phyloP scores from a whole-genome alignment of 2,888 invertebrate genomes.

The Molorchus minor region DNA sequence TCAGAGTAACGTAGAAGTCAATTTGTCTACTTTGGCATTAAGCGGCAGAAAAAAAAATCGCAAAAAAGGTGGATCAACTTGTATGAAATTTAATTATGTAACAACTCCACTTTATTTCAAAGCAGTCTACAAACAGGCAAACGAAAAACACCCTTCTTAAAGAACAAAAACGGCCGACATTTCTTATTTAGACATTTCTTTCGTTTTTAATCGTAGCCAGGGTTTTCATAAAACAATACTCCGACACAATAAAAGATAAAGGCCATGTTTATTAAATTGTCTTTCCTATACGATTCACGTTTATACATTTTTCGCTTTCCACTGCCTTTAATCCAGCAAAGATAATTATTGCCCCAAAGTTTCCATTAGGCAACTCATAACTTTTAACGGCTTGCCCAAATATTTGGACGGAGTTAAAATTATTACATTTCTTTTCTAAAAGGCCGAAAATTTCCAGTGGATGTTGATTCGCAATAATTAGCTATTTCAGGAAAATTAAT shows the following conservation, averaged over 20 bases:
- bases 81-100: too few relatives aligned
- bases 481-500: slow-evolving; percentile 16
- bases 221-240: too few relatives aligned
- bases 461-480: slow-evolving; percentile 19
- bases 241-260: not conserved
- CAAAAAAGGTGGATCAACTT: too few relatives aligned
- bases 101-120: too few relatives aligned
- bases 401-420: slow-evolving; percentile 19
- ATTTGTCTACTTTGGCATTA: too few relatives aligned
- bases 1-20: too few relatives aligned
- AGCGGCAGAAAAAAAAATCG: too few relatives aligned
- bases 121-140: too few relatives aligned
- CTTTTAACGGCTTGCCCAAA: slow-evolving; percentile 10
- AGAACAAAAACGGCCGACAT: too few relatives aligned
- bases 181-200: too few relatives aligned
- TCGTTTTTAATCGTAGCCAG: too few relatives aligned
- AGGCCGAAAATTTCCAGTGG: slow-evolving; percentile 9
- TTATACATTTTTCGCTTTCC: not conserved
- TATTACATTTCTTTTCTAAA: slow-evolving; percentile 21
- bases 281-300: not conserved
- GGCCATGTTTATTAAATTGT: not conserved
- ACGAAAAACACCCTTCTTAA: too few relatives aligned
- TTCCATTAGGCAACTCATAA: slow-evolving; percentile 5
- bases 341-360: slow-evolving; percentile 14
- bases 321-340: slow-evolving; percentile 1